Evolutionary conservation across 1,140 invertebrate genomes (phyloP), one percentile per base, ranked within the genome.

Genomic region (Drosophila repletoides): DNA sequence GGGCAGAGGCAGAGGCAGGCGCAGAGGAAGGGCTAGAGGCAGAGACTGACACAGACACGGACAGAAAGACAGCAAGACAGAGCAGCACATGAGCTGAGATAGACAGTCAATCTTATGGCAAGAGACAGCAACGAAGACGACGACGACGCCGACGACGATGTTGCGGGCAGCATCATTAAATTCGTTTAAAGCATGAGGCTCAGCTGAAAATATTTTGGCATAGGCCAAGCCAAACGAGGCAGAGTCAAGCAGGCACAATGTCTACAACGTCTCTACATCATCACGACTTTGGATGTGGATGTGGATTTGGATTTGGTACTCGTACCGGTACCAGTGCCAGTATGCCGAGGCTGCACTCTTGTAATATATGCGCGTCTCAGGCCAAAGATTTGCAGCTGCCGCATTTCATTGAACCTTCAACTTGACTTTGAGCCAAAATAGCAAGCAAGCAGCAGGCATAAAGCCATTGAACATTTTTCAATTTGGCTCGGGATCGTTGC

Each of bases 401-500:
- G 79, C 74, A 84, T 84, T 86, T 84, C 80, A 79, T 84, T 84
- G 80, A 84, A 86, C 80, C 80, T 86, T 86, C 81, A 86, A 86
- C 80, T 86, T 86, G 80, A 87, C 80, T 86, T 80, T 86, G 64
- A 59, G 52, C 29, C 49, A 38, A 64, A 41, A 19, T 31, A 21
- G 17, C 7, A n/a, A 22, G 48, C 48, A 10, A 56, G 40, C 40
- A 31, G 19, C 36, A 67, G 46, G 45, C 29, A 64, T 45, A 46
- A 58, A 63, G 24, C 38, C 51, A 70, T 58, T 51, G 61, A 56
- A 49, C 69, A 76, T 83, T 81, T 53, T 81, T 81, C 76, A 81
- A 81, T 81, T 81, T 83, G 59, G 66, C 58, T 59, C 29, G 52
- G 17, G 22, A 56, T 40, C 26, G 22, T 40, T n/a, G 58, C 53